Evolutionary conservation across 2,888 invertebrate species (phyloP).

Genomic region (Pocota personata): DNA sequence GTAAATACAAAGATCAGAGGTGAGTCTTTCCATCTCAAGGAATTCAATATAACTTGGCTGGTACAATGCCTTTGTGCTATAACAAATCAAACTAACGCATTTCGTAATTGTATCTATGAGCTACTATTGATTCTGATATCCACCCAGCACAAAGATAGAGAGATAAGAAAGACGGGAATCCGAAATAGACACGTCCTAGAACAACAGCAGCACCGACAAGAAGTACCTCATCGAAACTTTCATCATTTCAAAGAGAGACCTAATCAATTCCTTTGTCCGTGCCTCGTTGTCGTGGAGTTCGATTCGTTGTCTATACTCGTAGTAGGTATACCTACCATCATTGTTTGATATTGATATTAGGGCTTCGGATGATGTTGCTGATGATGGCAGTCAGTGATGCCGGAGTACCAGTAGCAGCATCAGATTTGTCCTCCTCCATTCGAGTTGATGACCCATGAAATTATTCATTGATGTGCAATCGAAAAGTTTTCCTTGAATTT

Average conservation of each 20-base stretch:
- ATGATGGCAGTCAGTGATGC: constrained; percentile 40
- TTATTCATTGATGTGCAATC: constrained; percentile 74
- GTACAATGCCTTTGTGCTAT: background rate
- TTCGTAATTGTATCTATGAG: constrained; percentile 29
- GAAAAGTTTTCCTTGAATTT: constrained; percentile 73
- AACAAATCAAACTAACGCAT: constrained; percentile 26
- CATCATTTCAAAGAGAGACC: constrained; percentile 57
- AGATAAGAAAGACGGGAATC: background rate
- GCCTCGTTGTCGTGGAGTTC: constrained; percentile 29
- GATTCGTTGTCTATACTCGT: constrained; percentile 26
- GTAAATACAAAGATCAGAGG: background rate
- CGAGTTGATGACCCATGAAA: constrained; percentile 73
- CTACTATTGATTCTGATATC: constrained; percentile 26
- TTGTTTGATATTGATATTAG: constrained; percentile 66
- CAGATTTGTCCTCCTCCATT: constrained; percentile 63
- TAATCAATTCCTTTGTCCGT: constrained; percentile 65
- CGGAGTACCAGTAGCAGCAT: constrained; percentile 10
- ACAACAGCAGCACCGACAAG: background rate
- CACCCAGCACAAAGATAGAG: background rate
- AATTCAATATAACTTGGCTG: background rate
- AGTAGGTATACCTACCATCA: constrained; percentile 18
- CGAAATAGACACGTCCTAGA: background rate
- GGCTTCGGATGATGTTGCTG: constrained; percentile 50
- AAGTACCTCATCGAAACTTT: constrained; percentile 43
- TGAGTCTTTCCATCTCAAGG: background rate